phyloP scores from a whole-genome alignment of 1,140 invertebrate species.

The Drosophila tropicalis region DNA sequence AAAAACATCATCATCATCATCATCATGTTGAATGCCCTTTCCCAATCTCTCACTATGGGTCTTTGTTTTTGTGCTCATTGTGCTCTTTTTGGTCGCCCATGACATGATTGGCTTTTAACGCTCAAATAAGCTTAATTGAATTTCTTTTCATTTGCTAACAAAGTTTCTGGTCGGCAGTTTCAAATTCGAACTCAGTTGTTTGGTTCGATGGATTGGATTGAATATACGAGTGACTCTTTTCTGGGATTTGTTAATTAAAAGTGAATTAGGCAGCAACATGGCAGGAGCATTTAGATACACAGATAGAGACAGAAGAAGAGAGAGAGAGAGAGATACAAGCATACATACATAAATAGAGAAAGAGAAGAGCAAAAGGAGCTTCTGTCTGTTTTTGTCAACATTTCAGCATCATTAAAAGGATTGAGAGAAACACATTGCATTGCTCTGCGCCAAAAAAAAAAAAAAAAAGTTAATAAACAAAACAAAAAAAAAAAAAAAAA shows the following conservation, averaged over 20 bases:
- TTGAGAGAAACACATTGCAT: background rate
- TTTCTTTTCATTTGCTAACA: slow-evolving; percentile 80
- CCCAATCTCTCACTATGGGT: slow-evolving; percentile 14
- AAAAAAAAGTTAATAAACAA: too few species aligned
- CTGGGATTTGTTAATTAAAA: slow-evolving; percentile 82
- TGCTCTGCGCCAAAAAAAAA: background rate
- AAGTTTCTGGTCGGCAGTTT: slow-evolving; percentile 56
- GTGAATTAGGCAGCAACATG: slow-evolving; percentile 61
- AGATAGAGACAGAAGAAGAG: background rate
- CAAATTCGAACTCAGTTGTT: slow-evolving; percentile 9
- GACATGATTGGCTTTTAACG: slow-evolving; percentile 83
- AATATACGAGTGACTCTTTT: slow-evolving; percentile 27
- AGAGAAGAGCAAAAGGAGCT: background rate
- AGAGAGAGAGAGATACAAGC: background rate
- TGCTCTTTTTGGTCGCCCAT: slow-evolving; percentile 66
- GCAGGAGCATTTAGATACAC: background rate
- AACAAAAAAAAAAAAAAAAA: too few species aligned
- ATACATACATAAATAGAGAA: background rate
- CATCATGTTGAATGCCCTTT: background rate
- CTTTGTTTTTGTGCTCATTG: slow-evolving; percentile 65
- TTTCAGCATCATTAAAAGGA: background rate
- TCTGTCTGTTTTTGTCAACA: too few species aligned
- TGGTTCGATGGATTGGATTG: slow-evolving; percentile 5
- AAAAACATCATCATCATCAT: background rate
- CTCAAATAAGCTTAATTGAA: slow-evolving; percentile 83